These are phyloP conservation scores for Maconellicoccus hirsutus DNA, from an alignment of 1,140 invertebrate species.

Conservation along the genomic window DNA sequence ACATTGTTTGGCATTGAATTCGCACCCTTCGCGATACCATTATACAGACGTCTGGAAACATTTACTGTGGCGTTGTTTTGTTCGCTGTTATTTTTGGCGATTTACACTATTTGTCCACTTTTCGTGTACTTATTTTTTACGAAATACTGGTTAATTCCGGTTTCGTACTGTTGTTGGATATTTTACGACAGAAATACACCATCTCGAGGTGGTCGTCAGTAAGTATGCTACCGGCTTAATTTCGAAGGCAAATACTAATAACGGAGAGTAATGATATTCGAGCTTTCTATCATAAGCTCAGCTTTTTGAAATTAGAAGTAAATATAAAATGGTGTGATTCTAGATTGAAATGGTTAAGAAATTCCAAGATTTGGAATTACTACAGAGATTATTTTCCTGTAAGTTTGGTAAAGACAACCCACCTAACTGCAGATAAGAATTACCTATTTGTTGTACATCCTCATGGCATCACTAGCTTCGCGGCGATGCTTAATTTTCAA, in stretches of 20 bases:
- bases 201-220: slow-evolving; percentile 49
- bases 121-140: slow-evolving; percentile 38
- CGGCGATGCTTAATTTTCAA: slow-evolving; percentile 63
- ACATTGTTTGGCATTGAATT: slow-evolving; percentile 66
- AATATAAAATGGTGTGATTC: slow-evolving; percentile 8
- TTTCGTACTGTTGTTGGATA: slow-evolving; percentile 58
- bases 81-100: slow-evolving; percentile 49
- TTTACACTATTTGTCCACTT: slow-evolving; percentile 38
- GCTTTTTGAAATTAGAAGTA: no score
- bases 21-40: slow-evolving; percentile 61
- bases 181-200: slow-evolving; percentile 50
- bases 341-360: slow-evolving; percentile 45
- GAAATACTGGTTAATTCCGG: slow-evolving; percentile 38
- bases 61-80: slow-evolving; percentile 57
- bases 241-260: no score
- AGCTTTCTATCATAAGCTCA: no score
- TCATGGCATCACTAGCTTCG: slow-evolving; percentile 71
- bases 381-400: slow-evolving; percentile 76
- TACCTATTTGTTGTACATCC: slow-evolving; percentile 82
- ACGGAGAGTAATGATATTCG: no score
- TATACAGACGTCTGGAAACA: slow-evolving; percentile 65
- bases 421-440: slow-evolving; percentile 64
- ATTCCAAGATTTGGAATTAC: slow-evolving; percentile 55
- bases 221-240: no score
- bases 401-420: slow-evolving; percentile 64